These are phyloP conservation scores for Limanda limanda DNA, from an alignment of 2,113 vertebrate genomes.

Conservation along the genomic window DNA sequence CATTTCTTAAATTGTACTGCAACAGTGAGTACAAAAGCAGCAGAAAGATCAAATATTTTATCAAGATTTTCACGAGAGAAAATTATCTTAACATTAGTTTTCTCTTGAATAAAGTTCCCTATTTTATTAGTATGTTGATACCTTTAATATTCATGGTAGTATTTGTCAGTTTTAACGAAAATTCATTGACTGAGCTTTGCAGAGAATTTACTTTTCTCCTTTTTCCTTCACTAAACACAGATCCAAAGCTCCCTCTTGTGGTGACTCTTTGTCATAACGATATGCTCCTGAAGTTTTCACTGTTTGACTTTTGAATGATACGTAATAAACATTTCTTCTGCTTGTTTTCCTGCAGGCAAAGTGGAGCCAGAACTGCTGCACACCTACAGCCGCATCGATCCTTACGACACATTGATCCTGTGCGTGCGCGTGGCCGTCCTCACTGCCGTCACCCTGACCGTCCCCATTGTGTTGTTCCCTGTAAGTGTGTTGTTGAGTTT, in stretches of 20 bases:
- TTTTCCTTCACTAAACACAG: background rate
- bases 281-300: background rate
- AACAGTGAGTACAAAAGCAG: too few species aligned
- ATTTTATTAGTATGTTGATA: background rate
- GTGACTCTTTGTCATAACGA: constrained; percentile 1
- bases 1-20: too few species aligned
- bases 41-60: too few species aligned
- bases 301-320: too few species aligned
- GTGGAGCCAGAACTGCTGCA: constrained; percentile 96
- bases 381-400: constrained; percentile 93
- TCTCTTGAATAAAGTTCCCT: too few species aligned
- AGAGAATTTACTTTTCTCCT: background rate
- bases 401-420: constrained; percentile 92
- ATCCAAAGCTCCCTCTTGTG: constrained; percentile 56
- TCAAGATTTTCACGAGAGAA: too few species aligned
- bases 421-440: constrained; percentile 96
- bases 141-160: background rate
- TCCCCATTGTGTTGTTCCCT: constrained; percentile 96
- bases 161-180: background rate
- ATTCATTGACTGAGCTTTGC: background rate
- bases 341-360: constrained; percentile 69
- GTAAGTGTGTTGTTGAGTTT: constrained; percentile 78
- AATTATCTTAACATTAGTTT: too few species aligned
- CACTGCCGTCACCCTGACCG: constrained; percentile 94
- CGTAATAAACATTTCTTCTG: background rate